Conservation (phyloP, 2,113 vertebrate genomes). For the Forbesichthys agassizii region DNA sequence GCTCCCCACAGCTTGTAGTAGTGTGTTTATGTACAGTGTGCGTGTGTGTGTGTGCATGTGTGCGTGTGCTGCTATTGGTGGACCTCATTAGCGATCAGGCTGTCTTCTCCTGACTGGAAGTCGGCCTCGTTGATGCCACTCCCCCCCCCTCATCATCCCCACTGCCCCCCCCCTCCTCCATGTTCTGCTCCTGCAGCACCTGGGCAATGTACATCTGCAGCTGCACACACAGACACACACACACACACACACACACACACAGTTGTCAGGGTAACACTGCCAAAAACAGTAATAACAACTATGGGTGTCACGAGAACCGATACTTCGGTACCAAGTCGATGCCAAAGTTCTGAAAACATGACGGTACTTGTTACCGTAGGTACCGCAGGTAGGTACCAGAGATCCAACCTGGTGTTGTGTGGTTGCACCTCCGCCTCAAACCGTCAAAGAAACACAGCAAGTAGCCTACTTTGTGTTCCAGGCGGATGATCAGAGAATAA, state of each 20-base stretch:
- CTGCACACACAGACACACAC: conserved; percentile 18
- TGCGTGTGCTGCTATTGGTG: conserved; percentile 73
- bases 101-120: conserved; percentile 98
- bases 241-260: not conserved
- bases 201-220: conserved; percentile 96
- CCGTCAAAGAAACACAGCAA: no score
- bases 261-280: not conserved
- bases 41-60: not conserved
- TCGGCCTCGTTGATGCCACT: conserved; percentile 92
- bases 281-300: not conserved
- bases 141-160: conserved; percentile 87
- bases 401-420: no score
- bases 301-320: no score
- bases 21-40: conserved; percentile 60
- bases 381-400: no score
- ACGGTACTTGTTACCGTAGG: no score
- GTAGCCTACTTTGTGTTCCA: no score
- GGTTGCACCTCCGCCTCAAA: no score
- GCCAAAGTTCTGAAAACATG: no score
- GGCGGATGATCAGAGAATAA: no score
- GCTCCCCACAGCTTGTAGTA: conserved; percentile 4
- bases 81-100: conserved; percentile 97
- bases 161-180: conserved; percentile 79
- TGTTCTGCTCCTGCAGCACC: conserved; percentile 90
- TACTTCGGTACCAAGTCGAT: no score